Evolutionary conservation across 1,140 invertebrate species (phyloP).

Genomic region (Homalodisca vitripennis): DNA sequence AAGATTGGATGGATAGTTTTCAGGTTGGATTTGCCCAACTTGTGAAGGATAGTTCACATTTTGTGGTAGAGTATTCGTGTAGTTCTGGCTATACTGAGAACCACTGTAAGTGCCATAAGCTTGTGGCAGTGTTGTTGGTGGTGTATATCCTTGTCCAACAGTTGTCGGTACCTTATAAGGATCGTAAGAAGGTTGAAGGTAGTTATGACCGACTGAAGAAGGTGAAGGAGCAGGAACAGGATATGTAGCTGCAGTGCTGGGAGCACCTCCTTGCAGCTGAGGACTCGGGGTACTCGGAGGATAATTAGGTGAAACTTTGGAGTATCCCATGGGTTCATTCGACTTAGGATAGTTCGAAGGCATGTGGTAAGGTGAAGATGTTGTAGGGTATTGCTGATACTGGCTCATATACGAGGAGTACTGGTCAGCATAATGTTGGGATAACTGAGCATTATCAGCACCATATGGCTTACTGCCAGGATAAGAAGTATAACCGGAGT

Average conservation of each 20-base stretch:
- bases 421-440: background rate
- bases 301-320: background rate
- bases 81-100: too few species aligned
- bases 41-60: background rate
- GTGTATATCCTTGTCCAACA: background rate
- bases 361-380: background rate
- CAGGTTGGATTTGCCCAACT: background rate
- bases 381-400: background rate
- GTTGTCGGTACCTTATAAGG: background rate
- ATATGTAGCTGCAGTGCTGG: background rate
- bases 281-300: background rate
- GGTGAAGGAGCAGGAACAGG: conserved; percentile 7
- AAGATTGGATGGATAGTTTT: background rate
- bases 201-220: background rate
- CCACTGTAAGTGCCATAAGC: background rate
- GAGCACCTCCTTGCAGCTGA: conserved; percentile 12
- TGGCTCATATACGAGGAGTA: background rate
- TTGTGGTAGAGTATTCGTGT: background rate
- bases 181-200: background rate
- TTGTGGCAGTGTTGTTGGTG: background rate
- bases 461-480: conserved; percentile 1
- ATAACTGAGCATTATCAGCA: background rate
- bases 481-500: background rate
- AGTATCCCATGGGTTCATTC: background rate
- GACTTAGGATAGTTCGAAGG: background rate